Evolutionary conservation across 2,797 vertebrate genomes (phyloP), one percentile per base, ranked within the genome.

Genomic region (Sylvilagus floridanus): DNA sequence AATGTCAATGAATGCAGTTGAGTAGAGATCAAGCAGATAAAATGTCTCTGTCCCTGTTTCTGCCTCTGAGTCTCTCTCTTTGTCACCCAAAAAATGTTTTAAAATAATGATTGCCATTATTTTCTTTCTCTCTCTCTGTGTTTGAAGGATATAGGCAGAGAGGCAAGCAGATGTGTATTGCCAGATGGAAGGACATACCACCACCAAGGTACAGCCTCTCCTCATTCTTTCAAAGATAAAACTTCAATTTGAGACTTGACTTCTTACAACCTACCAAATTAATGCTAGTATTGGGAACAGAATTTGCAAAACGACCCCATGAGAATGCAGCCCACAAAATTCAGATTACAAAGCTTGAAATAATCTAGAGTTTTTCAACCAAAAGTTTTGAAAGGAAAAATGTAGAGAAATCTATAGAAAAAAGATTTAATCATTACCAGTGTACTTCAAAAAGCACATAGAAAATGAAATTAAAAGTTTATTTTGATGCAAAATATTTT

Each of bases 351-450:
- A 92, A 50, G 37, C 30, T 85, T 79, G 65, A 82, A 84, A 75
- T 75, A 72, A 62, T n/a, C 32, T 62, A 71, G 26, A 82, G 82
- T 84, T 32, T 32, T 92, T 91, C 66, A 82, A 63, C 3, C 7
- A 75, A 63, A 91, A 63, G 8, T 50, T 88, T 75, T 92, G 54
- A 88, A 84, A 83, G n/a, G 13, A 88, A 63, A 89, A 76, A 42
- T 8, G 19, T 2, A 66, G 21, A 52, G 78, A n/a, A 71, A 54
- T 47, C 10, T 63, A n/a, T 0, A 57, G 26, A 66, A 60, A 17
- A 37, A 65, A 82, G 75, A 57, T 57, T 57, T 57, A 57, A 57
- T 47, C 4, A 17, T 21, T 57, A 57, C 16, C 54, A 57, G 54
- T 57, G 54, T 21, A 57, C 54, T 57, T 57, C 54, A 57, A 57